A percentile compares a stretch with the other conserved stretches of the same genome.
phyloP scores from a whole-genome alignment of 2,888 invertebrate genomes.

The Sinohyriopsis cumingii region DNA sequence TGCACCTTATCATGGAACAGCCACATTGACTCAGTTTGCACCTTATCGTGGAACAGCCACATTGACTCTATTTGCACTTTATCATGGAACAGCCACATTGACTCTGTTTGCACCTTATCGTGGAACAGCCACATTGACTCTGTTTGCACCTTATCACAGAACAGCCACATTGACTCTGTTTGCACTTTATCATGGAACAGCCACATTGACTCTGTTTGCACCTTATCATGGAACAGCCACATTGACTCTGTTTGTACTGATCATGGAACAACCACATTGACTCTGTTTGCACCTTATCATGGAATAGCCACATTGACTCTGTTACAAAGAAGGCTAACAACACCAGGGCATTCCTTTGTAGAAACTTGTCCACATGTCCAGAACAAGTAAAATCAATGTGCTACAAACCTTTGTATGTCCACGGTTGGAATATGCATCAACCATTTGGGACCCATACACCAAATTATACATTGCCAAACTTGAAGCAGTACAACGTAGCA shows the following conservation, averaged over 20 bases:
- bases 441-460: constrained; percentile 6
- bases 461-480: constrained; percentile 4
- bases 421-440: constrained; percentile 6
- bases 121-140: too few species aligned
- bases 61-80: too few species aligned
- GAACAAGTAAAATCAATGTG: constrained; percentile 6
- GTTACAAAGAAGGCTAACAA: constrained; percentile 11
- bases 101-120: too few species aligned
- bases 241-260: too few species aligned
- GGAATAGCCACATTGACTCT: constrained; percentile 5
- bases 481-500: constrained; percentile 9
- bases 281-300: constrained; percentile 4
- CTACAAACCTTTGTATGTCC: constrained; percentile 7
- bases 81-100: too few species aligned
- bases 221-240: too few species aligned
- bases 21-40: constrained; percentile 4
- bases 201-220: too few species aligned
- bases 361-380: constrained; percentile 6
- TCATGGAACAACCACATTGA: too few species aligned
- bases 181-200: too few species aligned
- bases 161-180: constrained; percentile 2
- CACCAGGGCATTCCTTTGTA: constrained; percentile 1
- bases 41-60: too few species aligned
- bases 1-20: constrained; percentile 6
- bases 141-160: constrained; percentile 5